Percentiles rank a stretch among this genome's conserved stretches.
These are phyloP conservation scores for Digitonthophagus gazella DNA, from an alignment of 2,888 invertebrate genomes.

Conservation along the genomic window DNA sequence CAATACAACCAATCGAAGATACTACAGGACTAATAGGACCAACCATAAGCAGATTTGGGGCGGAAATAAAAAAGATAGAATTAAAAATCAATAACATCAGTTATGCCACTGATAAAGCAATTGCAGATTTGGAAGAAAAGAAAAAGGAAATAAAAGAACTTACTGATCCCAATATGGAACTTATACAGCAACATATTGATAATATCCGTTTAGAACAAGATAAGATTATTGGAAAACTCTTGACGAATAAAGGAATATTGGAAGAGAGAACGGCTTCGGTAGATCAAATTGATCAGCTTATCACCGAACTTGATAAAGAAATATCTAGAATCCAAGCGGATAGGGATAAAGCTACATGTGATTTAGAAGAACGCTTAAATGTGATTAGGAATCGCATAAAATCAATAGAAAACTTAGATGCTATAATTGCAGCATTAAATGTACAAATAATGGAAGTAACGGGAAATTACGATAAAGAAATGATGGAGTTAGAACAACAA, in stretches of 20 bases:
- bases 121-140: slow-evolving; percentile 30
- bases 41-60: slow-evolving; percentile 20
- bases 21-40: slow-evolving; percentile 4
- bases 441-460: slow-evolving; percentile 42
- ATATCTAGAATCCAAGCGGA: slow-evolving; percentile 32
- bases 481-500: slow-evolving; percentile 36
- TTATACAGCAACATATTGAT: slow-evolving; percentile 24
- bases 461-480: slow-evolving; percentile 36
- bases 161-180: slow-evolving; percentile 23
- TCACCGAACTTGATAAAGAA: slow-evolving; percentile 33
- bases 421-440: slow-evolving; percentile 39
- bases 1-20: background rate
- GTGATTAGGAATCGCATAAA: slow-evolving; percentile 26
- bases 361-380: slow-evolving; percentile 30
- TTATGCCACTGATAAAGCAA: slow-evolving; percentile 27
- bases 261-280: slow-evolving; percentile 28
- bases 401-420: slow-evolving; percentile 39
- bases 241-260: slow-evolving; percentile 22
- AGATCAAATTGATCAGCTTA: slow-evolving; percentile 28
- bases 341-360: slow-evolving; percentile 29
- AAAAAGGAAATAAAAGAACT: slow-evolving; percentile 28
- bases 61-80: slow-evolving; percentile 27
- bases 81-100: slow-evolving; percentile 28
- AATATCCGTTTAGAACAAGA: slow-evolving; percentile 26
- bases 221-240: slow-evolving; percentile 26